These are phyloP conservation scores for Pipistrellus kuhlii DNA, from an alignment of 2,797 vertebrate species.

Conservation along the genomic window DNA sequence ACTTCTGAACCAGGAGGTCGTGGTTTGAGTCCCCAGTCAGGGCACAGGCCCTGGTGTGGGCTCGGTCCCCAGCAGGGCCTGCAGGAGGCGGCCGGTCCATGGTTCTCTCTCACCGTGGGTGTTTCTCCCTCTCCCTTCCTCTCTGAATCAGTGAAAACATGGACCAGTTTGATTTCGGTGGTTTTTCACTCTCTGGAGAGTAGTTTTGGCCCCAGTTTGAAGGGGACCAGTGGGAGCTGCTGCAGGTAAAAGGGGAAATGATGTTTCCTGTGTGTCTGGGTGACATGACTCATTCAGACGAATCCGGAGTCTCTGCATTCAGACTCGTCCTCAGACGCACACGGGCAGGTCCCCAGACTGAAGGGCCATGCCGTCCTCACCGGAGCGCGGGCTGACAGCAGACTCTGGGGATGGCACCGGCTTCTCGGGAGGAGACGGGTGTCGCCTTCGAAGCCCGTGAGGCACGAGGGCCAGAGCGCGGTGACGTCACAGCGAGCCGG, in stretches of 20 bases:
- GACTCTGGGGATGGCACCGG: background rate
- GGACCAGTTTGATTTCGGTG: background rate
- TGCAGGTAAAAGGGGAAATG: background rate
- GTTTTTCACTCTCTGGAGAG: background rate
- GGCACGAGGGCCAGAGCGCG: fast-evolving
- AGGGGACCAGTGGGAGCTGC: background rate
- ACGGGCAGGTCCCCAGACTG: background rate
- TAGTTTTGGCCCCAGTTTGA: background rate
- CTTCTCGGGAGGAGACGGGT: slow-evolving; percentile 3
- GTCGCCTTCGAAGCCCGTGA: background rate
- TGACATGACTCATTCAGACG: no score
- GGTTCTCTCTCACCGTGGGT: no score
- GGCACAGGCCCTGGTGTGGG: no score
- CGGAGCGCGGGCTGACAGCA: background rate
- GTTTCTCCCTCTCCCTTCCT: no score
- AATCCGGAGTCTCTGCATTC: no score
- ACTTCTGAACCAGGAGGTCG: no score
- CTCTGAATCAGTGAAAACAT: no score
- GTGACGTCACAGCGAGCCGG: background rate
- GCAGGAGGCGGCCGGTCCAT: no score
- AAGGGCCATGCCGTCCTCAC: background rate
- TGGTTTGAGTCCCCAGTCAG: no score
- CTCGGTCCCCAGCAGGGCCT: no score
- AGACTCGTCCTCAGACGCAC: no score
- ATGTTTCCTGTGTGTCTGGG: background rate